phyloP scores from a whole-genome alignment of 2,888 invertebrate species.

The Phorcus lineatus region DNA sequence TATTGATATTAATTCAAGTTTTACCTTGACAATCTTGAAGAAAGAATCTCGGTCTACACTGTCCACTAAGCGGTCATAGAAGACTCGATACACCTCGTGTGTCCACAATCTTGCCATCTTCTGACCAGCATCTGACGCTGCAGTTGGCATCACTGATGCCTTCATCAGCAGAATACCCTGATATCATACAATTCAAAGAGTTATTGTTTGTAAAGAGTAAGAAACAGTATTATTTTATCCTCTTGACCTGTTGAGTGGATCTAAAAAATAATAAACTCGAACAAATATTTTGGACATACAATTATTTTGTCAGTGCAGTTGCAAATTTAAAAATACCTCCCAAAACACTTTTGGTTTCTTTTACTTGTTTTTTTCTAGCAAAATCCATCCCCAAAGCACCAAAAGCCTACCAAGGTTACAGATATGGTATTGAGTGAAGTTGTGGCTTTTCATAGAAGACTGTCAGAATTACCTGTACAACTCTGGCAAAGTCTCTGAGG shows the following conservation, averaged over 20 bases:
- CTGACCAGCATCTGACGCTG: conserved; percentile 59
- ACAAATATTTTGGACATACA: no score
- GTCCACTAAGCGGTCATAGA: conserved; percentile 74
- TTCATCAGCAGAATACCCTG: conserved; percentile 73
- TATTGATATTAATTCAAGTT: background rate
- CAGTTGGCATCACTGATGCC: conserved; percentile 61
- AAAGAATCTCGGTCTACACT: conserved; percentile 68
- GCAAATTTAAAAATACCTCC: no score
- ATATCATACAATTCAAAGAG: background rate
- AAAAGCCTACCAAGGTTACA: no score
- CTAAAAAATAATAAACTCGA: no score
- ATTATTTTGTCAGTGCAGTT: no score
- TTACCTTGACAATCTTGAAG: conserved; percentile 73
- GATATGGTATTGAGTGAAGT: no score
- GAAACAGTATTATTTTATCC: background rate
- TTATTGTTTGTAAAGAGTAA: background rate
- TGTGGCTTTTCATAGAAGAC: no score
- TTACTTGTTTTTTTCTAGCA: no score
- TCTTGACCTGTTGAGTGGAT: background rate
- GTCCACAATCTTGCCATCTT: conserved; percentile 73
- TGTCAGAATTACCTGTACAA: conserved; percentile 68
- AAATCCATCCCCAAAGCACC: no score
- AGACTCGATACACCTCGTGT: conserved; percentile 75
- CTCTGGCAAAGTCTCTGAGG: conserved; percentile 73
- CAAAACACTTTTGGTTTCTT: no score